Percentiles rank a stretch among this genome's conserved stretches.
These are phyloP conservation scores for Neogale vison DNA, from an alignment of 2,113 vertebrate species.

Conservation along the genomic window DNA sequence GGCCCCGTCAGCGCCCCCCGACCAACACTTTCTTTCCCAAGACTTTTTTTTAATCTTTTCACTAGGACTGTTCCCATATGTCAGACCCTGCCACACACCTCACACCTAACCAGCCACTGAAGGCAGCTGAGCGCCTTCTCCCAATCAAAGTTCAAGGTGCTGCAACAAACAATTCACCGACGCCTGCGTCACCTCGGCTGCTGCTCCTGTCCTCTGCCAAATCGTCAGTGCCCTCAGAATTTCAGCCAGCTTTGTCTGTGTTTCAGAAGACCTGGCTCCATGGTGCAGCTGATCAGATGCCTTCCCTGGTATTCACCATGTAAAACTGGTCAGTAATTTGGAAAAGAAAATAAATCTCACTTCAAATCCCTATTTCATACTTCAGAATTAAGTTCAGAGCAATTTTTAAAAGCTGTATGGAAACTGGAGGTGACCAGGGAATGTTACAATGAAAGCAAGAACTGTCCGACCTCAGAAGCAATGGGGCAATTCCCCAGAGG, in stretches of 20 bases:
- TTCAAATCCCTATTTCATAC: background rate
- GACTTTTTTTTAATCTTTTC: background rate
- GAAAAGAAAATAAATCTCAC: background rate
- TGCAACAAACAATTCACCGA: background rate
- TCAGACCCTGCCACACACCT: background rate
- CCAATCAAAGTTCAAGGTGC: background rate
- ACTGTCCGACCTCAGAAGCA: background rate
- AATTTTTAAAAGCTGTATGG: background rate
- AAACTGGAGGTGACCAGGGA: background rate
- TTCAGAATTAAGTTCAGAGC: constrained; percentile 9
- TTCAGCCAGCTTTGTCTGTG: constrained; percentile 35
- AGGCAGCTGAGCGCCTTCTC: background rate
- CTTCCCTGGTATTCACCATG: background rate
- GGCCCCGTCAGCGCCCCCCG: no score
- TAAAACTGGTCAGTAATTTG: background rate
- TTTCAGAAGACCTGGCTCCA: background rate
- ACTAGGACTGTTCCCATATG: background rate
- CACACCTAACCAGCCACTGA: background rate
- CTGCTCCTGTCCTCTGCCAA: background rate
- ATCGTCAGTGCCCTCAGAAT: background rate
- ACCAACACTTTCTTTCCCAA: background rate
- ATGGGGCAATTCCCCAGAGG: background rate
- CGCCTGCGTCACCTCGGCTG: background rate
- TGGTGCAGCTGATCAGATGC: background rate
- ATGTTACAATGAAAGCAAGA: background rate